Evolutionary conservation across 2,888 invertebrate species (phyloP).

Genomic region (Metacarcinus magister): DNA sequence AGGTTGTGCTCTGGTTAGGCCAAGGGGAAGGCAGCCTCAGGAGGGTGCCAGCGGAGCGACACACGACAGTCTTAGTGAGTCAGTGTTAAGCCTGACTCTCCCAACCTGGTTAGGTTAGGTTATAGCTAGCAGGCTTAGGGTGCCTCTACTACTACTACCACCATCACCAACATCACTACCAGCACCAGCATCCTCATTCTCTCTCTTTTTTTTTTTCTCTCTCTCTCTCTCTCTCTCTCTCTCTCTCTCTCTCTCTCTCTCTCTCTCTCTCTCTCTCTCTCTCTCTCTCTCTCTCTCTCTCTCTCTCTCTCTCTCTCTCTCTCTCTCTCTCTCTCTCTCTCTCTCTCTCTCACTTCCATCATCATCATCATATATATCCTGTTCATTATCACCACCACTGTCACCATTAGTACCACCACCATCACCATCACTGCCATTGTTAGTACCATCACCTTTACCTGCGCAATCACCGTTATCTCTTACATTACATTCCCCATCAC

Average conservation of each 20-base stretch:
- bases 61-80: background rate
- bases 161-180: background rate
- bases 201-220: background rate
- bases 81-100: background rate
- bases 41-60: background rate
- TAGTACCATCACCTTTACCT: background rate
- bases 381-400: too few species aligned
- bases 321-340: background rate
- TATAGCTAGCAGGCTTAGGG: background rate
- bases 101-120: background rate
- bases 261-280: too few species aligned
- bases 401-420: background rate
- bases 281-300: too few species aligned
- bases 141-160: background rate
- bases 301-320: too few species aligned
- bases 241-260: too few species aligned
- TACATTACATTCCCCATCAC: background rate
- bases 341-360: background rate
- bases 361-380: background rate
- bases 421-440: background rate
- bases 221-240: too few species aligned
- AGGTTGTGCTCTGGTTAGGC: background rate
- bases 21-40: conserved; percentile 4
- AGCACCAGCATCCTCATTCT: background rate
- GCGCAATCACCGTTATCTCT: too few species aligned